Base-by-base conservation (phyloP, 2,888 invertebrate species). In the Griposia aprilina region DNA sequence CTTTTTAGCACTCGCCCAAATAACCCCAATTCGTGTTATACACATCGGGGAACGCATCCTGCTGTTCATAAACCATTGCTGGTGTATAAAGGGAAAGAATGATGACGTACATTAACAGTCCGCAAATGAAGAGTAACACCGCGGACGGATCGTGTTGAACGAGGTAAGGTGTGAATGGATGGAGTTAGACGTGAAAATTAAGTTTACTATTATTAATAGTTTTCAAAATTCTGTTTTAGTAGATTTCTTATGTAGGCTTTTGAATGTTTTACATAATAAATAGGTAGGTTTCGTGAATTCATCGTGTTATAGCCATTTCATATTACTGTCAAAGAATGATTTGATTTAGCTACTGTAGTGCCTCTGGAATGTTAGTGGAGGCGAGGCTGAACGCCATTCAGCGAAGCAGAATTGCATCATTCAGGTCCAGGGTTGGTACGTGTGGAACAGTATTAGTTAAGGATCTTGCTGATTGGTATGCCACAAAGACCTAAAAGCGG, bases 121-220 rank as follows among this genome's bases (percentile, higher is more conserved):
- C 78, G 63, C 83, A 90, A 89, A 90, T 89, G 81, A 87, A 83
- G 84, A 87, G 79, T 84, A 73, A 84, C 84, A 81, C 41, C 66
- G n/a, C 26, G n/a, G 66, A 20, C 26, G 17, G 26, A 60, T 50
- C 63, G 52, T 59, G 60, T 41, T 60, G 52, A 48, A n/a, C 60
- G 26, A 62, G 57, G 26, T 52, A 15, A 11, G 63, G 52, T 36
- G 55, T 48, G 7, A 60, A 60, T 41, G 26, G 17, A 59, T 36
- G 36, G 45, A 65, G 63, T 17, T 59, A 65, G 50, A 41, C 8
- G n/a, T 45, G 20, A 57, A 48, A 50, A 41, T 41, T 26, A 11
- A 57, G 69, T 50, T 67, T 8, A 30, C 2, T n/a, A 36, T 30
- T 23, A 23, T 11, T 7, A 7, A 10, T 45, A 45, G 41, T 45